Evolutionary conservation across 2,888 invertebrate species (phyloP), one percentile per base, ranked within the genome.

Genomic region (Leucophenga maculata): DNA sequence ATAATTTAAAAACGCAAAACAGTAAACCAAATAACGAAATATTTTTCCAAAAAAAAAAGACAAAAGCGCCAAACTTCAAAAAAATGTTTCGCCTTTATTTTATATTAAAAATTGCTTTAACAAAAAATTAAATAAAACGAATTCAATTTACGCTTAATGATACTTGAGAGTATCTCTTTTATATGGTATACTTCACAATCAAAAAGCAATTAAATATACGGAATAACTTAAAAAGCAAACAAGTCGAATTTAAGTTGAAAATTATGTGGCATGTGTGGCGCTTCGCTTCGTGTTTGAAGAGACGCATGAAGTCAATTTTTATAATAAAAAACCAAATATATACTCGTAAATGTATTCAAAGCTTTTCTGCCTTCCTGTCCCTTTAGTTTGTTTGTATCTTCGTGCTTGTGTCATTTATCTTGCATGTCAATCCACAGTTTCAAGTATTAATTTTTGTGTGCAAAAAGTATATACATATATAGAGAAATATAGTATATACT

Each of bases 341-440:
- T 26, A 26, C 26, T 26, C 26, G 26, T 26, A 26, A 3, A 26
- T 26, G 4, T 26, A 26, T 4, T 26, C n/a, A n/a, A n/a, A n/a
- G n/a, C n/a, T n/a, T n/a, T n/a, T n/a, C n/a, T n/a, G n/a, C n/a
- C n/a, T n/a, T n/a, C n/a, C n/a, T n/a, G n/a, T n/a, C n/a, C n/a
- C n/a, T n/a, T n/a, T n/a, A n/a, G 8, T 32, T 6, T 32, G 8
- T 32, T 32, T 32, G 39, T 39, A 39, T 39, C 3, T 39, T 39
- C 11, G 39, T 39, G 39, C 39, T 39, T 39, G 8, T 46, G 69
- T 65, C 72, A 74, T 74, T 72, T 71, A 76, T 75, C 72, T 75
- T 71, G 55, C 57, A 69, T 77, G 77, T 76, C 82, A 75, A 78
- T 82, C 77, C 75, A 67, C 69, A 50, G 69, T 77, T 74, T n/a